Evolutionary conservation across 2,797 vertebrate genomes (phyloP).

Genomic region (Triplophysa bombifrons): DNA sequence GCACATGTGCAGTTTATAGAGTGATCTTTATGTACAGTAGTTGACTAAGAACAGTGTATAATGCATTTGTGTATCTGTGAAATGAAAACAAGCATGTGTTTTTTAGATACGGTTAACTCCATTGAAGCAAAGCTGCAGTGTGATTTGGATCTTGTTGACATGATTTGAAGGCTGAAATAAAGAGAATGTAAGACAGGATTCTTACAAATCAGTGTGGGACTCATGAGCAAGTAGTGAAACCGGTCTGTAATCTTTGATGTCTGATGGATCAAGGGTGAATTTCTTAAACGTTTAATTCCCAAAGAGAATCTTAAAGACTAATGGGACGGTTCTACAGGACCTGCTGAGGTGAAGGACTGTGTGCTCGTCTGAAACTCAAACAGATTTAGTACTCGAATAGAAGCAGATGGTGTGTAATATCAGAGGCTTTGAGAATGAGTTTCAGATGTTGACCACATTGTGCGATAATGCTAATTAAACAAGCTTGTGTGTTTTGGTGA

Average conservation of each 20-base stretch:
- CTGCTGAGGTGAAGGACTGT: neutral
- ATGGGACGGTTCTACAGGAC: neutral
- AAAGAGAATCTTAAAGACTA: neutral
- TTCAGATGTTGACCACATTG: neutral
- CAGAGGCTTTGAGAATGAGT: neutral
- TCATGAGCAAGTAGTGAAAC: neutral
- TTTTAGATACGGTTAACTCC: too few species aligned
- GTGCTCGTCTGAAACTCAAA: neutral
- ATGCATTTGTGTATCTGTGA: too few species aligned
- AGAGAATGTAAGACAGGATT: neutral
- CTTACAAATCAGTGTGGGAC: neutral
- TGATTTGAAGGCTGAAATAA: neutral
- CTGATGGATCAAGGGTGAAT: neutral
- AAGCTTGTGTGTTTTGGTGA: neutral
- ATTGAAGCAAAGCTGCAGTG: too few species aligned
- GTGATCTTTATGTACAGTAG: too few species aligned
- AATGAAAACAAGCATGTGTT: too few species aligned
- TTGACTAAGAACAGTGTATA: too few species aligned
- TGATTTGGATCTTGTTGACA: neutral
- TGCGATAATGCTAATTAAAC: slow-evolving; percentile 2
- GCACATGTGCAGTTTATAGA: too few species aligned
- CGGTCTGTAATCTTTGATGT: neutral
- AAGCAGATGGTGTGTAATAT: neutral
- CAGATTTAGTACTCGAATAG: neutral
- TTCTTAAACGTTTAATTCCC: neutral